Percentiles rank a stretch among this genome's conserved stretches.
These are phyloP conservation scores for Ophion slaviceki DNA, from an alignment of 2,888 invertebrate species.

Conservation along the genomic window DNA sequence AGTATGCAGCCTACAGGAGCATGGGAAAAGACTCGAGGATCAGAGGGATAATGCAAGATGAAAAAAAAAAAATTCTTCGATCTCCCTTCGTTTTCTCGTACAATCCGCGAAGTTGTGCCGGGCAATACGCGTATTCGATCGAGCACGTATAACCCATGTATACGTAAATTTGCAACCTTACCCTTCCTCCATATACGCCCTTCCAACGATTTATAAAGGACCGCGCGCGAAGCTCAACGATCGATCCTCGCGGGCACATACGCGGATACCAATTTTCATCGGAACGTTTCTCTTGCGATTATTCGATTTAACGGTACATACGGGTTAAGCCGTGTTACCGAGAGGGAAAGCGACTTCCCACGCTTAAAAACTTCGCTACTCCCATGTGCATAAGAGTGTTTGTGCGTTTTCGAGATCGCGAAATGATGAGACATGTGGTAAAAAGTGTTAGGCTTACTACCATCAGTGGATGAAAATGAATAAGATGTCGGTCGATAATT, in stretches of 20 bases:
- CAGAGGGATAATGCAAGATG: neutral
- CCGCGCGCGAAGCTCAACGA: conserved; percentile 27
- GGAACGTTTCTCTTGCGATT: conserved; percentile 46
- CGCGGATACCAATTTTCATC: conserved; percentile 63
- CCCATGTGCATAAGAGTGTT: neutral
- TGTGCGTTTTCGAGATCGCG: neutral
- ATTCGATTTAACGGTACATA: conserved; percentile 58
- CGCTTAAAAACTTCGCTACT: conserved; percentile 37
- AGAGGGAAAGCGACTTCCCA: conserved; percentile 61
- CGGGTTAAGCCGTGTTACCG: conserved; percentile 54
- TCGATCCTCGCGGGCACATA: conserved; percentile 58
- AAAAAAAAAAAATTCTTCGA: conserved; percentile 18
- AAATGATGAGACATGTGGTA: too few species aligned
- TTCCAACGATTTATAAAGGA: conserved; percentile 30
- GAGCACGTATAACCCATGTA: conserved; percentile 28
- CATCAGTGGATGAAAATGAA: neutral
- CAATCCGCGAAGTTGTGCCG: conserved; percentile 19
- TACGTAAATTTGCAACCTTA: conserved; percentile 50
- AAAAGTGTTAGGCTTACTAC: too few species aligned
- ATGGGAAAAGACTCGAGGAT: conserved; percentile 42
- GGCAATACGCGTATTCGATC: conserved; percentile 26
- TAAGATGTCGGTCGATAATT: neutral
- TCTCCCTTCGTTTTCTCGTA: conserved; percentile 3
- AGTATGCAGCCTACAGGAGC: conserved; percentile 34
- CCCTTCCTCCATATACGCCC: conserved; percentile 7